Base-by-base conservation (phyloP, 2,797 vertebrate genomes). In the Delichon dasypus region DNA sequence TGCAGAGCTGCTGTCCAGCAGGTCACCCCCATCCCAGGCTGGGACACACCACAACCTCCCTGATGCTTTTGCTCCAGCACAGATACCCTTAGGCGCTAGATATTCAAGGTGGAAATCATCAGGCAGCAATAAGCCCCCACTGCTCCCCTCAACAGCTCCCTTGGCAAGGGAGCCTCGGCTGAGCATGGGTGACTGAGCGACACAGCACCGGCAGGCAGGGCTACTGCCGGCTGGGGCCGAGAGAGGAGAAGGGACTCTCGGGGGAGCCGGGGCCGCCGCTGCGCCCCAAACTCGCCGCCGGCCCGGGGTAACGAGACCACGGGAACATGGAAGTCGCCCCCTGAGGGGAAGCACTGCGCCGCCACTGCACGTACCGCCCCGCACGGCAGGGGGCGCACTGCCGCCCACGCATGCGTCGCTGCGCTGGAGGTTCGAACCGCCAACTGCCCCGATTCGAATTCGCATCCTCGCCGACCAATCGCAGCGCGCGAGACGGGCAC, bases 381-480 rank as follows among this genome's bases (percentile, higher is more conserved):
- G 4, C 78, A 5, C 71, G 8, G 25, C 30, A 88, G 40, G 10
- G 29, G 30, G 2, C 0, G 30, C 9, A 7, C 1, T 4, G 14
- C 25, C 8, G 0, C 4, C 3, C 16, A 15, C 78, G 92, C 94
- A 65, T 45, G 90, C 89, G 80, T 80, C 1, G 2, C 30, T 15
- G 16, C 9, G 5, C 58, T 27, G 1, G 3, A 13, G 9, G 1
- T 2, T 44, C 44, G 71, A 88, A 66, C 96, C 96, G 84, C 96
- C 91, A 94, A 82, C 84, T 40, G 76, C 51, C 71, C 42, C 57
- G 2, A 90, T 98, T 98, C 97, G 97, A 98, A 98, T 98, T 97
- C 85, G 97, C 97, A 90, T 97, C 93, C 87, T 72, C 66, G 32
- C 0, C 4, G 27, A 1, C 96, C 97, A 97, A 97, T 97, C 48